phyloP scores from a whole-genome alignment of 1,140 invertebrate species.

The Danaus plexippus region DNA sequence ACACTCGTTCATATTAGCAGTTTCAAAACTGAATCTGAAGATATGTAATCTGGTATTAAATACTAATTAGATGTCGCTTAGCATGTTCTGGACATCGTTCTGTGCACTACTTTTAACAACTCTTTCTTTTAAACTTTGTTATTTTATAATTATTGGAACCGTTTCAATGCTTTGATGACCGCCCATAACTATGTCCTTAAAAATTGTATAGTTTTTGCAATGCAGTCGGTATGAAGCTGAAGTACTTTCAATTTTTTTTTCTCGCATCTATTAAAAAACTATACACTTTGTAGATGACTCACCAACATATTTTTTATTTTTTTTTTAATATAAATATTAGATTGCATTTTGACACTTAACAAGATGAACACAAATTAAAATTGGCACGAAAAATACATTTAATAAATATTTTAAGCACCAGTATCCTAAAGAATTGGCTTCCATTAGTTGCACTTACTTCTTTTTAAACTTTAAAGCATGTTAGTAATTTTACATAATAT shows the following conservation, averaged over 20 bases:
- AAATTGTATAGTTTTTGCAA: constrained; percentile 26
- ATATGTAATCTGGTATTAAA: constrained; percentile 33
- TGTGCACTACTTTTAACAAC: constrained; percentile 20
- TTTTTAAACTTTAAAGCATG: constrained; percentile 35
- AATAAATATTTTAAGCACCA: constrained; percentile 32
- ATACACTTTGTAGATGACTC: constrained; percentile 21
- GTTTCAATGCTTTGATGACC: constrained; percentile 2
- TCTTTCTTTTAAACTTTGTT: constrained; percentile 10
- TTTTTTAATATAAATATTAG: constrained; percentile 11
- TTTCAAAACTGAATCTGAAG: constrained; percentile 31
- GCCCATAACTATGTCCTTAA: constrained; percentile 34
- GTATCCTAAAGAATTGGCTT: constrained; percentile 62
- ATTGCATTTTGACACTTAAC: constrained; percentile 15
- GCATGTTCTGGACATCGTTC: constrained; percentile 59
- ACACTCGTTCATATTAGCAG: not conserved
- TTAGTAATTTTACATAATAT: constrained; percentile 21
- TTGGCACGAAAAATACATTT: constrained; percentile 32
- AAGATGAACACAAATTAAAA: constrained; percentile 23
- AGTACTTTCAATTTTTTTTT: no score
- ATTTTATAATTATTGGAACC: constrained; percentile 1
- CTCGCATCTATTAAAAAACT: constrained; percentile 22
- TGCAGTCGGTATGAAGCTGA: not conserved
- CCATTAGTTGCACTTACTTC: constrained; percentile 45
- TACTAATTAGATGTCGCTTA: constrained; percentile 41
- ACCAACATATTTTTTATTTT: constrained; percentile 22